Evolutionary conservation across 1,140 invertebrate species (phyloP).

Genomic region (Drosophila miranda): DNA sequence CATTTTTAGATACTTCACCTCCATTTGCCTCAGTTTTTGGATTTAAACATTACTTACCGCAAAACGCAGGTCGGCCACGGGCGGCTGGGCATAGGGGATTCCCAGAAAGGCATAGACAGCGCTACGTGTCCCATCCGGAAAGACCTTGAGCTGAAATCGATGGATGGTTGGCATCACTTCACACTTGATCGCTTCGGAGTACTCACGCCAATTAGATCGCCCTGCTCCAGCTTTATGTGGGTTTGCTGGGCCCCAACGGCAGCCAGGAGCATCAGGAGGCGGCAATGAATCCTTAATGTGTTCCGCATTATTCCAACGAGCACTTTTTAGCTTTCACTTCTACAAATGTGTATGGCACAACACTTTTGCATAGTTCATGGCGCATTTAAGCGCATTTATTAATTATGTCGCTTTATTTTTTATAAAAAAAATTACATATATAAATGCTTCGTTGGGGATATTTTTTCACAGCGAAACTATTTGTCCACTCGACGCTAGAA

Average conservation of each 20-base stretch:
- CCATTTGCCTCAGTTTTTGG: too few relatives aligned
- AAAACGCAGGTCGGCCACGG: slow-evolving; percentile 85
- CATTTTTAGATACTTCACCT: too few relatives aligned
- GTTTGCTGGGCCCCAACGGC: slow-evolving; percentile 55
- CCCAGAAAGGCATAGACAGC: slow-evolving; percentile 86
- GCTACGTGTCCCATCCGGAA: slow-evolving; percentile 82
- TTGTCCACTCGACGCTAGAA: slow-evolving; percentile 41
- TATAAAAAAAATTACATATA: slow-evolving; percentile 23
- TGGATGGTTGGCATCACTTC: not conserved
- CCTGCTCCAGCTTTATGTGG: slow-evolving; percentile 72
- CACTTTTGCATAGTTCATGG: slow-evolving; percentile 54
- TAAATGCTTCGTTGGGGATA: slow-evolving; percentile 17
- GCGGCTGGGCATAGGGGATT: slow-evolving; percentile 87
- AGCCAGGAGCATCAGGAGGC: slow-evolving; percentile 3
- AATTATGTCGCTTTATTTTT: slow-evolving; percentile 19
- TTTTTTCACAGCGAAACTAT: slow-evolving; percentile 39
- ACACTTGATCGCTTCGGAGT: not conserved
- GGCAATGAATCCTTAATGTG: slow-evolving; percentile 32
- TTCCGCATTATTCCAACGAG: slow-evolving; percentile 36
- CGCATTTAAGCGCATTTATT: slow-evolving; percentile 56
- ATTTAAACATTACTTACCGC: slow-evolving; percentile 64
- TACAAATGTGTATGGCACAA: slow-evolving; percentile 21
- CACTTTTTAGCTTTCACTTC: slow-evolving; percentile 43
- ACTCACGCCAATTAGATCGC: slow-evolving; percentile 69
- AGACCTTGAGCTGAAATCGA: slow-evolving; percentile 81